These are phyloP conservation scores for Chrysomallon squamiferum DNA, from an alignment of 1,140 invertebrate species.

Conservation along the genomic window DNA sequence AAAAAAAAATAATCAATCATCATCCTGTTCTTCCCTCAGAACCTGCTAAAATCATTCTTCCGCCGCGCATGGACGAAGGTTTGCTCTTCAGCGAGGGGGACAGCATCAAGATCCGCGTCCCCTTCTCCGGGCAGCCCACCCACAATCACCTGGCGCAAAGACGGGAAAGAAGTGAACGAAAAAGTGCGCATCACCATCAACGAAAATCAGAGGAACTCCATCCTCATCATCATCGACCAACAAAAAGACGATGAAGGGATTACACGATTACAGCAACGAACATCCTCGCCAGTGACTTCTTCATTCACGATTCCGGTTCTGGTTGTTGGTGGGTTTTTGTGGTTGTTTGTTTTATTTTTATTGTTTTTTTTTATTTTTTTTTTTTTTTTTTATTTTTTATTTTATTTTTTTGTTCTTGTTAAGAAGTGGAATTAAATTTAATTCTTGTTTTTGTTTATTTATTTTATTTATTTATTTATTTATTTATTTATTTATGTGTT, in stretches of 20 bases:
- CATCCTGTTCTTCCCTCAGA: constrained; percentile 74
- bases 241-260: constrained; percentile 89
- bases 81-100: constrained; percentile 97
- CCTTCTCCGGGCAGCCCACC: constrained; percentile 97
- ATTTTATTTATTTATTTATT: no score
- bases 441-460: no score
- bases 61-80: constrained; percentile 91
- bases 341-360: no score
- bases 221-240: constrained; percentile 91
- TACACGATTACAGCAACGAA: constrained; percentile 95
- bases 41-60: constrained; percentile 94
- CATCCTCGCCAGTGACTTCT: constrained; percentile 93
- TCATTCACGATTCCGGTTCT: constrained; percentile 92
- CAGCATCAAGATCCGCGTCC: constrained; percentile 96
- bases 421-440: no score
- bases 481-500: no score
- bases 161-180: constrained; percentile 76
- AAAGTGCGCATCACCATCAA: constrained; percentile 76
- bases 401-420: no score
- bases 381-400: no score
- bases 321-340: constrained; percentile 83
- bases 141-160: constrained; percentile 89
- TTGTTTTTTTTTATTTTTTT: no score
- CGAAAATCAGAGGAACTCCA: constrained; percentile 84
- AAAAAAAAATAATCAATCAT: no score